Base-by-base conservation (phyloP, 2,888 invertebrate genomes). In the Phragmatobia fuliginosa region DNA sequence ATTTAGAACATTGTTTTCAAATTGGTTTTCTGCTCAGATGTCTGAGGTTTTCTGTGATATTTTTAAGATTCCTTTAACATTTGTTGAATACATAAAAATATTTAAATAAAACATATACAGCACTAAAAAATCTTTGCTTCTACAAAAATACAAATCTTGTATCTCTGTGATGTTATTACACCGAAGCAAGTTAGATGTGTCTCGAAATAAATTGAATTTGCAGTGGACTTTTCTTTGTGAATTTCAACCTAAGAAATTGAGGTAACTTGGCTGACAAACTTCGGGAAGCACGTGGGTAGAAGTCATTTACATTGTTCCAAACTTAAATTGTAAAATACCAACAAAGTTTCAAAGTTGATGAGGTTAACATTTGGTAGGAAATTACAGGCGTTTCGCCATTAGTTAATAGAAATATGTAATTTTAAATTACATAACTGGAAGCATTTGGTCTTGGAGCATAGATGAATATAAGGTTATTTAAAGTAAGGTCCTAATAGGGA, bases 201-300 rank as follows among this genome's bases (percentile, higher is more conserved):
- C 66, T 63, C 62, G 32, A 58, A 62, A 49, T 32, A 72, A 80
- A 80, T 73, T 78, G 66, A 76, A 81, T 81, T 78, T 76, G n/a
- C 58, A 52, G 41, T 56, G 68, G 67, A 76, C 45, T 31, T 6
- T 8, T 70, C 64, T 72, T 52, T 67, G 67, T 68, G 78, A 79
- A 78, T 80, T 71, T 72, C 56, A 74, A 76, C 70, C 71, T 70
- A 71, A 71, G 72, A 72, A 63, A 59, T 68, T 63, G 59, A 45
- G 45, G 49, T 36, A 64, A 68, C 58, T 68, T 33, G 18, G n/a
- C 28, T 64, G 49, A 68, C 68, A 31, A 68, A 60, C 60, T 68
- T 62, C n/a, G 18, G n/a, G 21, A 36, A 21, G 61, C 45, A 67
- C 66, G 61, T 67, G 65, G 33, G 14, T 7, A 28, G 56, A 18